Conservation (phyloP, 2,113 vertebrate genomes). For the Dasyornis broadbenti region DNA sequence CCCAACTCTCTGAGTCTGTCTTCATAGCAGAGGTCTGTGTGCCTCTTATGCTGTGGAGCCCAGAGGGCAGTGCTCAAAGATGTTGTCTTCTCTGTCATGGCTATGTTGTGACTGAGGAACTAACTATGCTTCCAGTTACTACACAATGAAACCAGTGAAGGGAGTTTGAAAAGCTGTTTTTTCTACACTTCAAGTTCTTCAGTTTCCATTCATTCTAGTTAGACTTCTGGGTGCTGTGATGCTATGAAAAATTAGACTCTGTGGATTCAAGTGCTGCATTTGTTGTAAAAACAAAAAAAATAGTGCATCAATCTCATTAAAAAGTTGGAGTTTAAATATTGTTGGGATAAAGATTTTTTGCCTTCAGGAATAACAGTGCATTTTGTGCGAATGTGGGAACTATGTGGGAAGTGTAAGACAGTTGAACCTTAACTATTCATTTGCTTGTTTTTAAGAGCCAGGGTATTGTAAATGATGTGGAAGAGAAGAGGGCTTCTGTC, state of each 20-base stretch:
- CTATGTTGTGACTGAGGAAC: neutral
- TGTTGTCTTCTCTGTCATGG: neutral
- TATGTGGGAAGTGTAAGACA: neutral
- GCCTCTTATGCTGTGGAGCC: neutral
- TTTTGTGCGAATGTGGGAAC: neutral
- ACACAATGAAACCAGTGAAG: neutral
- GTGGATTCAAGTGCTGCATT: neutral
- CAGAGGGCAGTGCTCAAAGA: neutral
- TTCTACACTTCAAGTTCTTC: neutral
- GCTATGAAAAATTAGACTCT: neutral
- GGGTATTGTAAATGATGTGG: conserved; percentile 33
- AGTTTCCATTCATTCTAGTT: neutral
- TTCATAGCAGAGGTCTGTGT: neutral
- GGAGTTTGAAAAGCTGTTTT: neutral
- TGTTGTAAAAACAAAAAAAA: neutral
- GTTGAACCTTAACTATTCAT: neutral
- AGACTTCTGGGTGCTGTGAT: neutral
- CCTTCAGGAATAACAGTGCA: neutral
- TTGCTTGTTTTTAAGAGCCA: conserved; percentile 21
- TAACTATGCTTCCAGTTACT: neutral
- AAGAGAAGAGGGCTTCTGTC: conserved; percentile 44
- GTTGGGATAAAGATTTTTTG: neutral
- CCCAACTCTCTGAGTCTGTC: neutral
- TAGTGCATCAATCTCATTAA: neutral
- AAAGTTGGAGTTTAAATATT: neutral